Base-by-base conservation (phyloP, 2,888 invertebrate species). In the Meiosimyza decipiens region DNA sequence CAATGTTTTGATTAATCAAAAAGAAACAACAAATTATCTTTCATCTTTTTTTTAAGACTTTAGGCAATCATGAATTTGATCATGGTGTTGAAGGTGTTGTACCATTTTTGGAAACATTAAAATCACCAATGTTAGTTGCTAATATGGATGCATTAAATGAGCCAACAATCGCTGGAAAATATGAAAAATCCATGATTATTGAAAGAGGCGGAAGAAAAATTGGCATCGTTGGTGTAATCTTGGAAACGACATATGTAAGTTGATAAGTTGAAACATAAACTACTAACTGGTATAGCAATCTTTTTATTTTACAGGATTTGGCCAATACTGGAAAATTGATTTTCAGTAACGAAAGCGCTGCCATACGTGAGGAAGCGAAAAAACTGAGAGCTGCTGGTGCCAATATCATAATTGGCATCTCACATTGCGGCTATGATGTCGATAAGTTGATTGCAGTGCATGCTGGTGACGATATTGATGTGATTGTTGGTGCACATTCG, bases 31-130 rank as follows among this genome's bases (percentile, higher is more conserved):
- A 12, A 22, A 65, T 22, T 15, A 33, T 67, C 6, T 0, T 16
- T 13, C 60, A n/a, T 6, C 2, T n/a, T 59, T 54, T 22, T 13
- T 18, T 1, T 33, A 82, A 95, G 95, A 93, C 93, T 0, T 83
- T 95, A 11, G 96, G 95, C 1, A 95, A 95, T 85, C 95, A 96
- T 80, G 96, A 96, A 84, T 96, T 96, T 80, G 96, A 96, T 82
- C 90, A 93, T 79, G 91, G 90, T 3, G 88, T 95, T 2, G 90
- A 87, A 11, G 95, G 94, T 0, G 85, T 95, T 0, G 89, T 92
- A 0, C 93, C 93, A 0, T 95, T 94, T 83, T 82, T 96, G 55
- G 84, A 91, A 78, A 86, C 85, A 1, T 82, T 93, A 11, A 87
- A 91, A 1, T 89, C 92, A 0, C 91, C 69, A 0, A 90, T 94